These are phyloP conservation scores for Melanerpes formicivorus DNA, from an alignment of 2,113 vertebrate genomes.

Conservation along the genomic window DNA sequence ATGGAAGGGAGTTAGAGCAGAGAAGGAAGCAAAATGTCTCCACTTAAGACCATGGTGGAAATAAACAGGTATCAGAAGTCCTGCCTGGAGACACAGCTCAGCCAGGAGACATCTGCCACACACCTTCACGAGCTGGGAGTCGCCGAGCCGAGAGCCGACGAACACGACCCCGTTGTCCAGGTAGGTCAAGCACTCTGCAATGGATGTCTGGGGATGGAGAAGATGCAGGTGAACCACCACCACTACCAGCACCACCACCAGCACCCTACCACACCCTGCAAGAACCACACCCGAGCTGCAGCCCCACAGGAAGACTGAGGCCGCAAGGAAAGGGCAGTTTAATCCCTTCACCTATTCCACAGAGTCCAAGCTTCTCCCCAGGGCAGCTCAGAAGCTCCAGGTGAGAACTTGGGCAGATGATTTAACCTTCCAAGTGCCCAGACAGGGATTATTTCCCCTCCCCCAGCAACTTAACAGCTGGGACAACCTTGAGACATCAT, in stretches of 20 bases:
- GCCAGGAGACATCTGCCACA: background rate
- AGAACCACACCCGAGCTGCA: background rate
- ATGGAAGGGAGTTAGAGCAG: fast-evolving
- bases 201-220: constrained; percentile 86
- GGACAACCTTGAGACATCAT: background rate
- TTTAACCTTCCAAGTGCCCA: too few species aligned
- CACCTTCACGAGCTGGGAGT: constrained; percentile 98
- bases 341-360: background rate
- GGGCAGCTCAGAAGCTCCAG: background rate
- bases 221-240: background rate
- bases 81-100: too few species aligned
- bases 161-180: constrained; percentile 97
- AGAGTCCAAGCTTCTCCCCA: background rate
- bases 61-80: background rate
- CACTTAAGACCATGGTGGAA: fast-evolving
- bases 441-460: too few species aligned
- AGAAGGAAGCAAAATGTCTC: background rate
- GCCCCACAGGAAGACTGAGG: background rate
- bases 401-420: fast-evolving
- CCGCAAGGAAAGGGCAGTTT: background rate
- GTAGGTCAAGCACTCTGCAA: constrained; percentile 97
- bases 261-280: background rate
- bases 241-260: fast-evolving
- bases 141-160: constrained; percentile 94
- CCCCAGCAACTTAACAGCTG: background rate